Percentiles rank a stretch among this genome's conserved stretches.
Evolutionary conservation across 2,113 vertebrate species (phyloP).

Genomic region (Atlantisia rogersi): DNA sequence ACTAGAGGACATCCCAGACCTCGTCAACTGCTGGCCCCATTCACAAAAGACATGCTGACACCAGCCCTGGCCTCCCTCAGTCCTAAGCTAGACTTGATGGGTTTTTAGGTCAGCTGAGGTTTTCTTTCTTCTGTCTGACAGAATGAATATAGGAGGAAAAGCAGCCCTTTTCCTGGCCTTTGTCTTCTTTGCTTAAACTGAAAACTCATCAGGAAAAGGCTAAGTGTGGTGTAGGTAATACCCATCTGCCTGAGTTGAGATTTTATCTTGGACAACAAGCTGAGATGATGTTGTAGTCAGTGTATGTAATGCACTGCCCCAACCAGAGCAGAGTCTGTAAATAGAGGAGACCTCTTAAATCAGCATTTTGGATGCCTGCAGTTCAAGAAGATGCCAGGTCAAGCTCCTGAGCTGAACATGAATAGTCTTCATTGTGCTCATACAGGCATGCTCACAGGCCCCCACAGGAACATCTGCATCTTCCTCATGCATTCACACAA

Average conservation of each 20-base stretch:
- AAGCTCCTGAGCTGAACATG: not conserved
- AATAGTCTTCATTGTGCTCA: not conserved
- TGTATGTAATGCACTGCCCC: not conserved
- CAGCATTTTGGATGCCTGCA: not conserved
- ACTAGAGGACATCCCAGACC: slow-evolving; percentile 37
- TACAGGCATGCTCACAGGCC: fast-evolving
- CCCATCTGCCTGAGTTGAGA: not conserved
- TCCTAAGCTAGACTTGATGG: not conserved
- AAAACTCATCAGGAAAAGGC: not conserved
- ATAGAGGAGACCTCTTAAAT: not conserved
- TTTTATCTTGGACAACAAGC: not conserved
- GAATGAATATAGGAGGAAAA: not conserved
- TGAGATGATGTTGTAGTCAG: not conserved
- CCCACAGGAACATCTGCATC: not conserved
- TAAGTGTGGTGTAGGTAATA: not conserved
- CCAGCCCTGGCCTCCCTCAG: not conserved
- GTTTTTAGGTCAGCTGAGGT: fast-evolving
- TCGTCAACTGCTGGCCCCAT: not conserved
- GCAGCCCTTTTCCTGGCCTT: not conserved
- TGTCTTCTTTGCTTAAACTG: not conserved
- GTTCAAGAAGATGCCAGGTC: not conserved
- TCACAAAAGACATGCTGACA: not conserved
- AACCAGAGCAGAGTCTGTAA: not conserved
- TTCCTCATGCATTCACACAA: not conserved
- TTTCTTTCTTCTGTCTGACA: not conserved